Conservation (phyloP, 2,888 invertebrate genomes). For the Hanleya hanleyi region DNA sequence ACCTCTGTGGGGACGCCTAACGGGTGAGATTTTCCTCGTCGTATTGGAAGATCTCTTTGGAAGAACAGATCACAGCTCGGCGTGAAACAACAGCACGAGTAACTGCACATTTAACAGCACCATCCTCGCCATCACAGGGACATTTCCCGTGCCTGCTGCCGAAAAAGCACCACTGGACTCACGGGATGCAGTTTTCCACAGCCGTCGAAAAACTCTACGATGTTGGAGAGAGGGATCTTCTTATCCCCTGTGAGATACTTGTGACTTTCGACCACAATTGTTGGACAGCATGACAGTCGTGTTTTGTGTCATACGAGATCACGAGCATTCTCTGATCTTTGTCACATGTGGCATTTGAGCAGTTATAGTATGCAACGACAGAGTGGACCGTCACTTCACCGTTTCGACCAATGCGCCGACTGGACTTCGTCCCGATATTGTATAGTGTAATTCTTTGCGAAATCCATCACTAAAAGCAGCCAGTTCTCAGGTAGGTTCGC, state of each 20-base stretch:
- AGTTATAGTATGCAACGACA: background rate
- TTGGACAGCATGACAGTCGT: conserved; percentile 20
- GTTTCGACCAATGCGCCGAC: background rate
- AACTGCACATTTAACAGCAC: conserved; percentile 11
- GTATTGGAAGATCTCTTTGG: conserved; percentile 13
- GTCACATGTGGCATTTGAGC: background rate
- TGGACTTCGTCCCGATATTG: background rate
- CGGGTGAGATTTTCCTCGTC: conserved; percentile 7
- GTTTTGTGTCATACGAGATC: conserved; percentile 13
- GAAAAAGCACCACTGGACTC: no score
- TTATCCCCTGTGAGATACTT: background rate
- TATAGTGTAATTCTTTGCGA: background rate
- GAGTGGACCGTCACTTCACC: background rate
- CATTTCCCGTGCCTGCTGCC: conserved; percentile 22
- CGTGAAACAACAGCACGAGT: conserved; percentile 12
- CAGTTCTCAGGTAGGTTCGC: background rate
- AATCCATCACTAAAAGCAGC: background rate
- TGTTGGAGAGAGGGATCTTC: background rate
- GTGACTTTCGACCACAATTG: conserved; percentile 10
- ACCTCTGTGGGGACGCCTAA: no score
- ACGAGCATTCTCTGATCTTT: conserved; percentile 13
- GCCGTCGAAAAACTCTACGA: conserved; percentile 9
- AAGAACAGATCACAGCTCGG: conserved; percentile 2
- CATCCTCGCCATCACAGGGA: conserved; percentile 22
- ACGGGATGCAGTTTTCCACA: no score